Base-by-base conservation (phyloP, 23 tunicate species). In the Oikopleura dioica region DNA sequence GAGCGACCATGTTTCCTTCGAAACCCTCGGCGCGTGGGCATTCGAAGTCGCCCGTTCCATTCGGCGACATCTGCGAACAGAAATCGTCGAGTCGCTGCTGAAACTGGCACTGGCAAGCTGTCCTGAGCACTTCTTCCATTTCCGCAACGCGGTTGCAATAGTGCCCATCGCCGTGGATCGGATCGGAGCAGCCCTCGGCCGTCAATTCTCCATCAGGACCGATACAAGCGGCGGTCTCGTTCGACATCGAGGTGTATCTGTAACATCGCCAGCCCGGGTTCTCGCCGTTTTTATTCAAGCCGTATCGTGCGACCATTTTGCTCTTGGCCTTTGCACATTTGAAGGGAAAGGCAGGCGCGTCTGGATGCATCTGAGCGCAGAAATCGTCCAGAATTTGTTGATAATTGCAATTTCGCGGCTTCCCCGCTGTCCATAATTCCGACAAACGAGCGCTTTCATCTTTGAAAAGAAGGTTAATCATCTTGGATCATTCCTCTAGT, bases 51-150 rank as follows among this genome's bases (percentile, higher is more conserved):
- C 72, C 72, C 2, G 30, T 31, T 21, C 72, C 72, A 63, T 63
- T 28, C 26, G 30, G 30, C 4, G 4, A 2, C 72, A 63, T 23
- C 33, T 23, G 2, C 16, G 30, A 12, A 28, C 72, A 63, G 72
- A 12, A 63, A 12, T 63, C 72, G 72, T 63, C 72, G 72, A 63
- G 30, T 63, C 72, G 30, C 33, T 63, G 16, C 26, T 63, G 72
- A 31, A 12, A 63, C 30, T 63, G 4, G 26, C 72, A 63, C n/a
- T n/a, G n/a, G n/a, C n/a, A n/a, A n/a, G n/a, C n/a, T n/a, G n/a
- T n/a, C n/a, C n/a, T n/a, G n/a, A n/a, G n/a, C n/a, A n/a, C n/a
- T n/a, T 23, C 33, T 21, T 23, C 26, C 29, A 63, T 63, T 24
- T 24, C 72, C 2, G 33, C 29, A 63, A 12, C 33, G 4, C 72